Evolutionary conservation across 2,797 vertebrate species (phyloP), one percentile per base, ranked within the genome.

Genomic region (Halcyon badia): DNA sequence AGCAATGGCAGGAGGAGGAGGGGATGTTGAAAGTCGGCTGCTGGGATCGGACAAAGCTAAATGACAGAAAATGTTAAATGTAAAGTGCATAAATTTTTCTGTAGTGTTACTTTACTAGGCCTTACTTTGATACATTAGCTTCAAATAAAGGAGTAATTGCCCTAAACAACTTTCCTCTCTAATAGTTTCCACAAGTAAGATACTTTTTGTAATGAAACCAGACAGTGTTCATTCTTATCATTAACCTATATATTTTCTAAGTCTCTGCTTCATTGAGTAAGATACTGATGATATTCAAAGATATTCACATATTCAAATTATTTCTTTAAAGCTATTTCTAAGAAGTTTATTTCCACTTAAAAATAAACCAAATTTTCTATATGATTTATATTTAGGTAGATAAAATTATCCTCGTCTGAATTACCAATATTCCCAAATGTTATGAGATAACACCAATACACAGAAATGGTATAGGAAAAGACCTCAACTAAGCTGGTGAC

Each of bases 1-100:
- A 30, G 99, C 99, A 68, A 99, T 99, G 71, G 99, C 99, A n/a
- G 99, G 99, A 64, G 99, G 99, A 42, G 99, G 99, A 19, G 99
- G 99, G 15, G 99, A 99, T 2, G 99, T 99, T 20, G 99, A 99
- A 87, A 99, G 99, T 28, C 99, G 98, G 97, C 99, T 99, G 98
- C 99, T 99, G 79, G 99, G 99, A 97, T 99, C 99, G 12, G 99
- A 99, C 89, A 99, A 97, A 87, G 99, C 99, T 87, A 68, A 80
- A 92, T 68, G 75, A 97, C 64, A 88, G 49, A 80, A 96, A 80
- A 87, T 1, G 0, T 37, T 22, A 72, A 31, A 31, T 10, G 48
- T 52, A 8, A 85, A 82, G 26, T 14, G 31, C 26, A n/a, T 14
- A 24, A 20, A 46, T 37, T 22, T 85, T 46, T 57, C 68, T 65